Conservation (phyloP, 2,113 vertebrate genomes). For the Polyodon spathula region DNA sequence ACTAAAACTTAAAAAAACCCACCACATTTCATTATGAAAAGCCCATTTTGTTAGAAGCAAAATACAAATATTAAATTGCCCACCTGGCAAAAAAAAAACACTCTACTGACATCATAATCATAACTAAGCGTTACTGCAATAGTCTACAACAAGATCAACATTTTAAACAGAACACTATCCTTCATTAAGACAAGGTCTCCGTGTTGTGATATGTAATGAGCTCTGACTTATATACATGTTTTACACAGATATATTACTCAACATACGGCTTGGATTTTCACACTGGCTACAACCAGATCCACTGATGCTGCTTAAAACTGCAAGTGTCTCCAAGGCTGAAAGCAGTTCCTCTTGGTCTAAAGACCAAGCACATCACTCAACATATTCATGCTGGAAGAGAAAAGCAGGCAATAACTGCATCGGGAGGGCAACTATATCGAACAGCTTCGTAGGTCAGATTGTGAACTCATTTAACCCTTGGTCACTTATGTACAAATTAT, state of each 20-base stretch:
- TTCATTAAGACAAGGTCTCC: not conserved
- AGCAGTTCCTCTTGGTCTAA: too few relatives aligned
- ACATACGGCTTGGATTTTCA: constrained; percentile 8
- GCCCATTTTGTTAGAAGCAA: too few relatives aligned
- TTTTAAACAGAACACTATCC: constrained; percentile 6
- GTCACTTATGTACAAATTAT: too few relatives aligned
- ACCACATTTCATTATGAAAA: too few relatives aligned
- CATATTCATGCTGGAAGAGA: too few relatives aligned
- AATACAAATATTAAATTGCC: too few relatives aligned
- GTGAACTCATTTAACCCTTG: not conserved
- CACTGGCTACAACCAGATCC: constrained; percentile 10
- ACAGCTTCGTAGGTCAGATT: not conserved
- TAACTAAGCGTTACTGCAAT: constrained; percentile 5
- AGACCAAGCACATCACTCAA: too few relatives aligned
- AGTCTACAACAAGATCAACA: constrained; percentile 7
- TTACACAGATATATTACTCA: constrained; percentile 9
- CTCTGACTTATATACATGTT: constrained; percentile 16
- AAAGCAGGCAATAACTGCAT: not conserved
- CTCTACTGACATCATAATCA: constrained; percentile 7
- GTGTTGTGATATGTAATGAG: constrained; percentile 5
- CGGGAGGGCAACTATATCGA: not conserved
- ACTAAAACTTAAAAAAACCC: too few relatives aligned
- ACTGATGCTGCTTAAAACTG: constrained; percentile 11
- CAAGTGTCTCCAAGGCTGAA: not conserved
- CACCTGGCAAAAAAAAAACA: constrained; percentile 14